Evolutionary conservation across 2,797 vertebrate genomes (phyloP), one percentile per base, ranked within the genome.

Genomic region (Gambusia yucatana): DNA sequence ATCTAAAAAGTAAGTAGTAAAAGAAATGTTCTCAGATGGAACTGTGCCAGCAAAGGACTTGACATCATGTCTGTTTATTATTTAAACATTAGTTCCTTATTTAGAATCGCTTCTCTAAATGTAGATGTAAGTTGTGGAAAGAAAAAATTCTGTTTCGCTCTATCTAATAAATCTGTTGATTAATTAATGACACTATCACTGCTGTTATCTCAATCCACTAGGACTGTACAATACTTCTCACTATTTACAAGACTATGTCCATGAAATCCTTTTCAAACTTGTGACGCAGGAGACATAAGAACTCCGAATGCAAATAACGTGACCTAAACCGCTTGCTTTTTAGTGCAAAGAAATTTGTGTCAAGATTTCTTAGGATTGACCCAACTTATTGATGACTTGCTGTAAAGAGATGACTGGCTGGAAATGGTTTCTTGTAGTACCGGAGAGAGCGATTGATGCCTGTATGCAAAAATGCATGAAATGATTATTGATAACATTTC

Each of bases 381-480:
- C 81, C 69, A 81, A 93, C 93, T 84, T 90, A 94, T 91, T 89
- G 86, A 83, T 84, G 84, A 72, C 89, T 86, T 80, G 87, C 84
- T 86, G 87, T 92, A 92, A 88, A 87, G 75, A 90, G 43, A 13
- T 11, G 43, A 88, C 84, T 84, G 82, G 84, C 90, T 82, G 82
- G 91, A 94, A 93, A 94, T 92, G 93, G 93, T 95, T 93, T 88
- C 93, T 82, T 90, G 84, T 79, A 78, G 80, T 90, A 88, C 93
- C 86, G 73, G 86, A 84, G 91, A 86, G 92, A 93, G 84, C 92
- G 93, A 95, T 93, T 88, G 92, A 93, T 93, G 78, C 84, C 79
- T 80, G 84, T 86, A 84, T 93, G 86, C 79, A 87, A 91, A 89
- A 94, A 92, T 93, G 88, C 87, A 87, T 79, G 77, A 75, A 87